Conservation (phyloP, 2,797 vertebrate genomes). For the Lophotriccus pileatus region DNA sequence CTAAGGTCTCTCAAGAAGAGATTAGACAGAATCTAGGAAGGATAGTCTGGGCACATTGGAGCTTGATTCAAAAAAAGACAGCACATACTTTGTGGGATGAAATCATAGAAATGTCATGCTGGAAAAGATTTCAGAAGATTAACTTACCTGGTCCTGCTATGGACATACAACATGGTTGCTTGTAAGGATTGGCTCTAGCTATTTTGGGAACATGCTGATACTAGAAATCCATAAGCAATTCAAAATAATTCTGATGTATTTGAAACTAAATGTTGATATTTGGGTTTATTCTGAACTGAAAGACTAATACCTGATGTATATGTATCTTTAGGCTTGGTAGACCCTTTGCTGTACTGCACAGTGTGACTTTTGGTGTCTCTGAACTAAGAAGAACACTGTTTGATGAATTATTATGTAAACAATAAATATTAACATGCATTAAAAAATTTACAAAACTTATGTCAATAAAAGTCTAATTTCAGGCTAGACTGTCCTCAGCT, state of each 20-base stretch:
- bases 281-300: background rate
- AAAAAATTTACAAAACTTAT: background rate
- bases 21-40: conserved; percentile 1
- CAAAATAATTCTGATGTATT: background rate
- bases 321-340: background rate
- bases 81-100: background rate
- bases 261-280: background rate
- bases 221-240: background rate
- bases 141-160: background rate
- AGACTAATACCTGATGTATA: background rate
- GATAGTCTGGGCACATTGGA: background rate
- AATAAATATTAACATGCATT: background rate
- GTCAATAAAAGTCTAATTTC: background rate
- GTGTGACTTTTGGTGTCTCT: background rate
- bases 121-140: background rate
- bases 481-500: background rate
- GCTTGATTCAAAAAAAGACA: background rate
- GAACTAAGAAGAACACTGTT: background rate
- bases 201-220: background rate
- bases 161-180: background rate
- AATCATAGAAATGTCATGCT: background rate
- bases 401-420: background rate
- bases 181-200: background rate
- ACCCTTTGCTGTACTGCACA: background rate
- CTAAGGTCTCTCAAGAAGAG: background rate